Percentiles rank a stretch among this genome's conserved stretches.
These are phyloP conservation scores for Achatina immaculata DNA, from an alignment of 1,140 invertebrate genomes.

Conservation along the genomic window DNA sequence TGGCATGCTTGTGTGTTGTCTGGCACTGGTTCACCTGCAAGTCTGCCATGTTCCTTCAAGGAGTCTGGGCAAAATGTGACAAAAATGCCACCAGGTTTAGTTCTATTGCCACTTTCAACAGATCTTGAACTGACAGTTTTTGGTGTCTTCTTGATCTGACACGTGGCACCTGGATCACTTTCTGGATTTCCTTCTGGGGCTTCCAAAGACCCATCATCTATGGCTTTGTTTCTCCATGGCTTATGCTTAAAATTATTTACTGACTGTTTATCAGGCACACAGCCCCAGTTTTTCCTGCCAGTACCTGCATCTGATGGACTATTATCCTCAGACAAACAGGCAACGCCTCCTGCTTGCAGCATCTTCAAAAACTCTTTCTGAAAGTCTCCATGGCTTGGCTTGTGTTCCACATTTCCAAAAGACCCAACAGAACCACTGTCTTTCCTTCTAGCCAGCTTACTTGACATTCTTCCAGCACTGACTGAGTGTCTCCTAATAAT, in stretches of 20 bases:
- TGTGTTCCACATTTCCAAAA: not conserved
- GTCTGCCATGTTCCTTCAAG: too few relatives aligned
- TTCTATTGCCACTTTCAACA: not conserved
- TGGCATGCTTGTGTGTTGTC: too few relatives aligned
- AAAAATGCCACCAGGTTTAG: too few relatives aligned
- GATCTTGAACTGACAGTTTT: not conserved
- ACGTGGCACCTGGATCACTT: too few relatives aligned
- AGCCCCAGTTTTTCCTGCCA: too few relatives aligned
- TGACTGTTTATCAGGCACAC: too few relatives aligned
- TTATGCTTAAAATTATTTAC: not conserved
- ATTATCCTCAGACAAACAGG: not conserved
- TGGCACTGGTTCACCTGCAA: too few relatives aligned
- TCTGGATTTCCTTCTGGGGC: too few relatives aligned
- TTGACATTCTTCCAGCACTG: not conserved
- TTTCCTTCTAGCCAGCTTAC: not conserved
- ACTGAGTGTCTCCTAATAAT: constrained; percentile 11
- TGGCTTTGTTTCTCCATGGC: not conserved
- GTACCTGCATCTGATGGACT: too few relatives aligned
- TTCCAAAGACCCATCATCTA: too few relatives aligned
- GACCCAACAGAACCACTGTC: not conserved
- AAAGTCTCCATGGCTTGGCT: not conserved
- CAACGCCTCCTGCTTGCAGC: not conserved
- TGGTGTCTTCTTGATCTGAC: too few relatives aligned
- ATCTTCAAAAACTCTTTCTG: constrained; percentile 36
- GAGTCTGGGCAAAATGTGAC: too few relatives aligned